Evolutionary conservation across 2,797 vertebrate species (phyloP), one percentile per base, ranked within the genome.

Genomic region (Phataginus tricuspis): DNA sequence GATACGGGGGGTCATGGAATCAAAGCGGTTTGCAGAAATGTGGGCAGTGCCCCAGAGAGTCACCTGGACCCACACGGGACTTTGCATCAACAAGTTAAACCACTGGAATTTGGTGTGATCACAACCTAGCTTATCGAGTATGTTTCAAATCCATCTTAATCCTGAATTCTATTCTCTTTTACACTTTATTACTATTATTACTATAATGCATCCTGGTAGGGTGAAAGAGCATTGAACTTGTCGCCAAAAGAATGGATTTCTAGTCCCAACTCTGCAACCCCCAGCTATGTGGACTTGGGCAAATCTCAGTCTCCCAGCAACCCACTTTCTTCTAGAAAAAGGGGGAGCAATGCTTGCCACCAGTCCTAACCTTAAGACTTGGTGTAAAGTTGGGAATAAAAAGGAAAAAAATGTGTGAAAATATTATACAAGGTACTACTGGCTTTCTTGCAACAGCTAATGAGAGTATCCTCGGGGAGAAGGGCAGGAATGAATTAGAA

Each of bases 401-500:
- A 90, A 83, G 31, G 10, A 45, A 31, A 88, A 88, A 31, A 1
- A 3, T 23, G 10, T 8, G 3, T 49, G 18, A 88, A 64, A 74
- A 61, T n/a, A 37, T 49, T 9, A n/a, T 27, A 14, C n/a, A 39
- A 42, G 34, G 66, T 85, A 93, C 31, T 37, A 68, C 11, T 45
- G 15, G 13, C 68, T 79, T 91, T 86, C 69, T 87, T 77, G 23
- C 18, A 37, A 31, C 68, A 45, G 37, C 61, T 90, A 82, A 91
- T 1, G 15, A 80, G 0, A 42, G 63, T 34, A 29, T 90, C 94
- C 94, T 95, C 51, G 77, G 66, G 72, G 84, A 79, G 25, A 57
- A 34, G 10, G 10, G 25, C 4, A 78, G 39, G 53, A 64, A 93
- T 49, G 59, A 91, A 97, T 93, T 95, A 78, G 57, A 96, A 78